Base-by-base conservation (phyloP, 2,113 vertebrate genomes). In the Pterocles gutturalis region DNA sequence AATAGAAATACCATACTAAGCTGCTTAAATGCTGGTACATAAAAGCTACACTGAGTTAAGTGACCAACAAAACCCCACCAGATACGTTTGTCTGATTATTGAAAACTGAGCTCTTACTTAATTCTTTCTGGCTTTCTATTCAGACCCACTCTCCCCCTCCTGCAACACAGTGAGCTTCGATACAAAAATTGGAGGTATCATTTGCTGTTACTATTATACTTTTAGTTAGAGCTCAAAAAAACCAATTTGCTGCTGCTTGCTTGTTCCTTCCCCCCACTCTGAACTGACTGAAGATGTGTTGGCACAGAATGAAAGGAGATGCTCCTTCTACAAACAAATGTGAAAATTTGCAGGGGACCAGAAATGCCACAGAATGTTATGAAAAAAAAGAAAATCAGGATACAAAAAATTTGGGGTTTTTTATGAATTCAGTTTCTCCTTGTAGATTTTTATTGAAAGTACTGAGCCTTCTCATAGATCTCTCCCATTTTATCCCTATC, bases 1-100 rank as follows among this genome's bases (percentile, higher is more conserved):
- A 93, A 93, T 85, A 66, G 10, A 93, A 96, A 95, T 73, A 88
- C 7, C n/a, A 71, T 15, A 34, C 45, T 85, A 83, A 81, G 36
- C 70, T 95, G 33, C 38, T 64, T 88, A 83, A 65, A 79, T 46
- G 65, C 29, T 86, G 18, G 25, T 41, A 90, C 8, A 8, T n/a
- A 61, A 36, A 84, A 71, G 29, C 46, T 86, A 88, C 12, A 21
- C 11, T 53, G 31, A 80, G 4, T 38, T 71, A 51, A 51, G 36
- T 9, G 66, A 86, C 66, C 17, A 66, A 43, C 29, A 60, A 9
- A 49, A 10, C 4, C 13, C 25, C 48, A 91, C 3, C 9, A 64
- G 26, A 7, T 62, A 71, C 7, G 7, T 54, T 41, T 58, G 8
- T 34, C 53, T 87, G 28, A 55, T 53, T 82, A 79, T 57, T 76